Percentiles rank a stretch among this genome's conserved stretches.
Evolutionary conservation across 1,140 invertebrate genomes (phyloP).

Genomic region (Halictus rubicundus): DNA sequence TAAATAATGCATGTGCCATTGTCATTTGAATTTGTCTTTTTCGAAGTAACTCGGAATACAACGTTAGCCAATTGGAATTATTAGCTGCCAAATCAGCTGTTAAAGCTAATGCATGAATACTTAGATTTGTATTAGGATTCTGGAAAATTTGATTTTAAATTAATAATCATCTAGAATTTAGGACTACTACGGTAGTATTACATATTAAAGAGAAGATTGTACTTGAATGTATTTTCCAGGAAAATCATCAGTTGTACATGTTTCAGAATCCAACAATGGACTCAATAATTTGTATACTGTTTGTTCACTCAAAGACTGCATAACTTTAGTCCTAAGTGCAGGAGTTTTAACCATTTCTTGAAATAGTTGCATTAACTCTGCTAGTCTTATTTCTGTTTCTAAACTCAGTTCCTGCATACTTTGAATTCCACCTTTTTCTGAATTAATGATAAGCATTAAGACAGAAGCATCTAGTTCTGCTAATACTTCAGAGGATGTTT

Average conservation of each 20-base stretch:
- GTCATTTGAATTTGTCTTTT: slow-evolving; percentile 80
- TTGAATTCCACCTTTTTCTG: slow-evolving; percentile 62
- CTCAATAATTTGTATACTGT: slow-evolving; percentile 70
- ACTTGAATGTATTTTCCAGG: slow-evolving; percentile 71
- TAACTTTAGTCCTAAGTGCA: slow-evolving; percentile 69
- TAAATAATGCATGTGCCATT: slow-evolving; percentile 80
- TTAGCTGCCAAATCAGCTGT: slow-evolving; percentile 77
- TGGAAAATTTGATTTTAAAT: slow-evolving; percentile 54
- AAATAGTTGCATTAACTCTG: slow-evolving; percentile 79
- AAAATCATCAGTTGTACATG: slow-evolving; percentile 54
- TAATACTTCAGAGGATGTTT: slow-evolving; percentile 64
- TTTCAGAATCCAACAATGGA: slow-evolving; percentile 62
- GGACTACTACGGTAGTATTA: not conserved
- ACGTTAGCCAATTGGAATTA: slow-evolving; percentile 77
- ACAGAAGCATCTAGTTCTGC: slow-evolving; percentile 72
- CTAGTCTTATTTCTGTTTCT: slow-evolving; percentile 64
- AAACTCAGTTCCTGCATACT: slow-evolving; percentile 53
- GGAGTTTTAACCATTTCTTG: slow-evolving; percentile 77
- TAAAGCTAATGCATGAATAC: slow-evolving; percentile 78
- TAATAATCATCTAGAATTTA: not conserved
- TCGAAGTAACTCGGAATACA: slow-evolving; percentile 78
- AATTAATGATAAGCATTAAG: slow-evolving; percentile 68
- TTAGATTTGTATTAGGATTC: slow-evolving; percentile 75
- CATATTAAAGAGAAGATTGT: slow-evolving; percentile 13
- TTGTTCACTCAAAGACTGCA: slow-evolving; percentile 71